Percentiles rank a stretch among this genome's conserved stretches.
Conservation (phyloP, 2,888 invertebrate genomes). For the Atrina japonica region DNA sequence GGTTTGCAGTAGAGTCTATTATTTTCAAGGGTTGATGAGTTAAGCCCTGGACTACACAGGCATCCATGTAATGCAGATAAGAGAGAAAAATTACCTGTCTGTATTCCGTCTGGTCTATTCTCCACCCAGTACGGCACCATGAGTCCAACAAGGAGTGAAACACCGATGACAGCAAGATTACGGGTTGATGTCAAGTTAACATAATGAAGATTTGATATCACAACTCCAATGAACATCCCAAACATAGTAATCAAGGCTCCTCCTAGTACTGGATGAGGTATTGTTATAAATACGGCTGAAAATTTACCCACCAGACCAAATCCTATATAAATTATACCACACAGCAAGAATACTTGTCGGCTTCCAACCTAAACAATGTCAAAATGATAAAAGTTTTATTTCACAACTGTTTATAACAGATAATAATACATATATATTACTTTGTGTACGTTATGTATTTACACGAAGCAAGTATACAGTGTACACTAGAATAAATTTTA, state of each 20-base stretch:
- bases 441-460: no score
- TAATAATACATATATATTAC: no score
- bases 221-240: slow-evolving; percentile 53
- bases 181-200: slow-evolving; percentile 88
- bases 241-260: slow-evolving; percentile 57
- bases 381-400: no score
- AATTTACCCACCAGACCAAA: slow-evolving; percentile 79
- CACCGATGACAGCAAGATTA: slow-evolving; percentile 89
- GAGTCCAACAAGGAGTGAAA: slow-evolving; percentile 92
- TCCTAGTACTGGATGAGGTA: slow-evolving; percentile 81
- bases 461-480: no score
- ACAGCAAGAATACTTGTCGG: slow-evolving; percentile 77
- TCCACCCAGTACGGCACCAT: slow-evolving; percentile 75
- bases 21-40: no score
- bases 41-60: no score
- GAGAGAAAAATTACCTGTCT: slow-evolving; percentile 59
- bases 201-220: slow-evolving; percentile 55
- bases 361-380: slow-evolving; percentile 73
- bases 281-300: slow-evolving; percentile 79
- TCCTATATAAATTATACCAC: slow-evolving; percentile 76
- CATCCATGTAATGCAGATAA: no score
- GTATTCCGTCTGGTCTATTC: slow-evolving; percentile 45
- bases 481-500: no score
- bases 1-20: no score
- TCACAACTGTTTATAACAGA: no score